Evolutionary conservation across 2,113 vertebrate species (phyloP).

Genomic region (Ailuropoda melanoleuca): DNA sequence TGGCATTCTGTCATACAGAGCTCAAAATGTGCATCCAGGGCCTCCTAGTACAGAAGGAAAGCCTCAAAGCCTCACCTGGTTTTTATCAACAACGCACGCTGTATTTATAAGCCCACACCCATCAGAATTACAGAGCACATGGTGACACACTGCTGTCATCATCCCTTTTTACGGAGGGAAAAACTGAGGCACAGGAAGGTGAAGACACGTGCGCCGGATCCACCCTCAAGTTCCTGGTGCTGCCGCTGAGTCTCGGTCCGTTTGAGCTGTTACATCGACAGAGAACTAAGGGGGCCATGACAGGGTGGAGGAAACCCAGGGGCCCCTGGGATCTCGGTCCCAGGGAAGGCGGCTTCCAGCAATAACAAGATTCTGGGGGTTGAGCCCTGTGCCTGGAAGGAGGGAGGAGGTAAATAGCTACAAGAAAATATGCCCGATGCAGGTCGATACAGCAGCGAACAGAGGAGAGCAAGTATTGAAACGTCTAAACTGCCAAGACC

Average conservation of each 20-base stretch:
- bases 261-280: neutral
- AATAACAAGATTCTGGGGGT: neutral
- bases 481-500: neutral
- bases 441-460: fast-evolving
- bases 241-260: neutral
- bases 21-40: neutral
- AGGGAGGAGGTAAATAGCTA: neutral
- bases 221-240: neutral
- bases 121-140: neutral
- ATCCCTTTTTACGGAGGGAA: neutral
- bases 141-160: neutral
- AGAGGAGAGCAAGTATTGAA: neutral
- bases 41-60: neutral
- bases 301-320: no score
- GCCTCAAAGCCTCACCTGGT: neutral
- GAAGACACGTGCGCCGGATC: neutral
- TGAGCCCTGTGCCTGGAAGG: neutral
- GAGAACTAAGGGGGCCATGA: neutral
- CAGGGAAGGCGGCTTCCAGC: neutral
- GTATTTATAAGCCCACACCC: neutral
- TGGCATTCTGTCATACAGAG: neutral
- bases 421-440: neutral
- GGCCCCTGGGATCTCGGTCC: no score
- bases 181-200: neutral
- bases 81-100: neutral